Evolutionary conservation across 2,888 invertebrate species (phyloP).

Genomic region (Drosophila ezoana): DNA sequence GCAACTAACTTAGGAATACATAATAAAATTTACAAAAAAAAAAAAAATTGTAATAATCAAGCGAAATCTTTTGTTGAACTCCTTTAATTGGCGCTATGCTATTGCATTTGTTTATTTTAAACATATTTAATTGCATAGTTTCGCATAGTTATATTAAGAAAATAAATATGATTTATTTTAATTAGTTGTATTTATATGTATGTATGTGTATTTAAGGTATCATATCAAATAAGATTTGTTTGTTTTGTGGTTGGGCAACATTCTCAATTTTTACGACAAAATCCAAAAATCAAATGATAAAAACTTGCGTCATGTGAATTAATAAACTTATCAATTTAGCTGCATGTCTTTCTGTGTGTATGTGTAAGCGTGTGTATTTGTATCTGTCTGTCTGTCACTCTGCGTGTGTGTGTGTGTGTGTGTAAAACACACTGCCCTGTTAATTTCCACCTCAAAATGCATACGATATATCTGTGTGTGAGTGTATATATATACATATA

Average conservation of each 20-base stretch:
- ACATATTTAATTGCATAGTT: conserved; percentile 12
- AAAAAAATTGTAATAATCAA: neutral
- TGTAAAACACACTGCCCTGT: neutral
- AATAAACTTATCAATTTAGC: conserved; percentile 34
- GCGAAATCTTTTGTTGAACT: conserved; percentile 9
- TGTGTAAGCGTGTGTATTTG: neutral
- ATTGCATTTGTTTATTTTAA: conserved; percentile 20
- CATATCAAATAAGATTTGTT: conserved; percentile 5
- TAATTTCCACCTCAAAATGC: conserved; percentile 1
- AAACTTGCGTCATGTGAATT: neutral
- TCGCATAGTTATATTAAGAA: conserved; percentile 17
- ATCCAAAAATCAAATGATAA: conserved; percentile 11
- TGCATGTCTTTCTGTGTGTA: neutral
- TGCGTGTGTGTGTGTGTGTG: neutral
- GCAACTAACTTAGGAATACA: conserved; percentile 49
- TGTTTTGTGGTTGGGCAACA: conserved; percentile 5
- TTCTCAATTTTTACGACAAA: neutral
- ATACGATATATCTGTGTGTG: neutral
- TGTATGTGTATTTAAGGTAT: conserved; percentile 1
- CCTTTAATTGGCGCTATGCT: conserved; percentile 11
- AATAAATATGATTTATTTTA: conserved; percentile 41
- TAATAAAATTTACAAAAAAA: conserved; percentile 45
- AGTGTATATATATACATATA: no score
- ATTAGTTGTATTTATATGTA: conserved; percentile 2
- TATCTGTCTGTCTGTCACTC: neutral